phyloP scores from a whole-genome alignment of 2,797 vertebrate species.

The Bryconaethiops microstoma region DNA sequence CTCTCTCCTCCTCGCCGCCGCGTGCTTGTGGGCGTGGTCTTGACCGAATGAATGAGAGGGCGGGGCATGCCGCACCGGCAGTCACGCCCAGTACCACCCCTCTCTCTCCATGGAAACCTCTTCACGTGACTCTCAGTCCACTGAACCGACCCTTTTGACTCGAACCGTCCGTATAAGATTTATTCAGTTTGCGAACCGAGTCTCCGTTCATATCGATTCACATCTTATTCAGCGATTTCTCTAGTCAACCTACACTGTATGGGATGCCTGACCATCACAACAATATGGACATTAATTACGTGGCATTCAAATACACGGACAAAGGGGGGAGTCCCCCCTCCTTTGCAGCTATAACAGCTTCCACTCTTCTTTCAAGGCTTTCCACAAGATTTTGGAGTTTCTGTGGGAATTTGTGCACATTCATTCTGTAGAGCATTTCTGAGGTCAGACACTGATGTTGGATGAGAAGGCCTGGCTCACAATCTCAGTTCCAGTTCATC shows the following conservation, averaged over 20 bases:
- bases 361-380: too few species aligned
- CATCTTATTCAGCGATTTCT: not conserved
- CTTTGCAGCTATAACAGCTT: too few species aligned
- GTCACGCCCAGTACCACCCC: constrained; percentile 42
- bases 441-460: too few species aligned
- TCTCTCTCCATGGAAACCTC: not conserved
- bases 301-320: too few species aligned
- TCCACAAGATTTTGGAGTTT: too few species aligned
- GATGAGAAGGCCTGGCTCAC: too few species aligned
- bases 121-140: not conserved
- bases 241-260: not conserved
- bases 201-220: not conserved
- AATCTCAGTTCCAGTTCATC: too few species aligned
- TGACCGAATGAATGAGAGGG: constrained; percentile 52
- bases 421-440: too few species aligned
- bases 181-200: not conserved
- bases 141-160: not conserved
- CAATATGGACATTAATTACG: too few species aligned
- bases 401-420: too few species aligned
- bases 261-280: too few species aligned
- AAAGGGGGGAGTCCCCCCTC: too few species aligned
- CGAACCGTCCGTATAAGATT: not conserved
- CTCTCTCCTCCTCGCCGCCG: constrained; percentile 7
- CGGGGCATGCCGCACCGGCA: constrained; percentile 25
- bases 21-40: constrained; percentile 39